A percentile compares a stretch with the other conserved stretches of the same genome.
phyloP scores from a whole-genome alignment of 2,797 vertebrate species.

The Pipistrellus pygmaeus region DNA sequence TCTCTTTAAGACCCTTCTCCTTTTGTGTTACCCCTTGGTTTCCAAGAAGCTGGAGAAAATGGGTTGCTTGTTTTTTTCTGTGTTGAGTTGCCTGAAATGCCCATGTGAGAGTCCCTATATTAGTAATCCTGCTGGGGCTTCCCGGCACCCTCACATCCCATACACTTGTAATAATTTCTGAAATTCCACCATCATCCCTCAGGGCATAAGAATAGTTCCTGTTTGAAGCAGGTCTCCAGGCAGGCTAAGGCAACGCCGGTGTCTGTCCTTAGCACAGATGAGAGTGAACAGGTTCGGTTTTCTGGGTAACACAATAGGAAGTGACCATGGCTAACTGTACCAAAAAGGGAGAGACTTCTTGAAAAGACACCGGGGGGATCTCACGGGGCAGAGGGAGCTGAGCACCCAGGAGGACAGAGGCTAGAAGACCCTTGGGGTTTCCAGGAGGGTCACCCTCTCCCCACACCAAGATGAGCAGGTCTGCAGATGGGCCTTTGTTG shows the following conservation, averaged over 20 bases:
- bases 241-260: background rate
- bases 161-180: background rate
- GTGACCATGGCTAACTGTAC: background rate
- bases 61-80: background rate
- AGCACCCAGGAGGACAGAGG: background rate
- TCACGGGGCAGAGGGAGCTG: background rate
- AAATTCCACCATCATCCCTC: background rate
- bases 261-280: background rate
- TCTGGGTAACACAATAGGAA: background rate
- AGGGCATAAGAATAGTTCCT: background rate
- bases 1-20: background rate
- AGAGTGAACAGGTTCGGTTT: background rate
- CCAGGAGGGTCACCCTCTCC: background rate
- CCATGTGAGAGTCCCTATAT: background rate
- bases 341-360: background rate
- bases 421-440: background rate
- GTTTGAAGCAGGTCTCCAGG: background rate
- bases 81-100: background rate
- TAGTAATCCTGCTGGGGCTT: background rate
- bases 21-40: background rate
- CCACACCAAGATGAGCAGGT: background rate
- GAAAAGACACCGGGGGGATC: background rate
- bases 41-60: background rate
- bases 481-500: background rate
- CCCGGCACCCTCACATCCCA: background rate